Percentiles rank a stretch among this genome's conserved stretches.
phyloP scores from a whole-genome alignment of 2,888 invertebrate species.

The Ephialtes manifestator region DNA sequence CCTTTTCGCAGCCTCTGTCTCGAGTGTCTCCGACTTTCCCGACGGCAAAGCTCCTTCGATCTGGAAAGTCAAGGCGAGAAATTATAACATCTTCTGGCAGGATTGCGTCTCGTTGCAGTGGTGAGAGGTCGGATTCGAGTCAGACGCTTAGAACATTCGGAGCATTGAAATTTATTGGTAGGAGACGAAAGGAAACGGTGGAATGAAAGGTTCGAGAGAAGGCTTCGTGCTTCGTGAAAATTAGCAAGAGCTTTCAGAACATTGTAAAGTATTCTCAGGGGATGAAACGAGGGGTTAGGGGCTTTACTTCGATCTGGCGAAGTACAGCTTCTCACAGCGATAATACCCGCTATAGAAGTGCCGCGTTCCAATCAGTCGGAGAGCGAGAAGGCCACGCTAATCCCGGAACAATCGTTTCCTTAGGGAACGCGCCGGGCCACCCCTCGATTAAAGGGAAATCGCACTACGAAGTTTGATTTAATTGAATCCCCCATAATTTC shows the following conservation, averaged over 20 bases:
- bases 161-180: constrained; percentile 29
- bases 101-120: not conserved
- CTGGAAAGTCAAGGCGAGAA: constrained; percentile 3
- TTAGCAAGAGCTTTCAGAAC: constrained; percentile 31
- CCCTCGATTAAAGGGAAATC: constrained; percentile 79
- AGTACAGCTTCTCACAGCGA: constrained; percentile 27
- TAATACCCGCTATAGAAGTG: constrained; percentile 25
- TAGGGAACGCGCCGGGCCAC: constrained; percentile 41
- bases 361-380: constrained; percentile 81
- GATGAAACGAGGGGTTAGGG: constrained; percentile 8
- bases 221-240: constrained; percentile 32
- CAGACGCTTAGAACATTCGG: constrained; percentile 26
- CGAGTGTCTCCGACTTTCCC: constrained; percentile 14
- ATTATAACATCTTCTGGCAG: constrained; percentile 24
- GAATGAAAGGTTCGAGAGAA: constrained; percentile 27
- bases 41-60: constrained; percentile 4
- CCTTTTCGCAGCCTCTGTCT: constrained; percentile 19
- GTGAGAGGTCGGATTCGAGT: constrained; percentile 13
- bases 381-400: constrained; percentile 77
- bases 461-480: constrained; percentile 83
- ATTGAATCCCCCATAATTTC: constrained; percentile 85
- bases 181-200: not conserved
- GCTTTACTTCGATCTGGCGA: constrained; percentile 15
- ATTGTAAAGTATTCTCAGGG: constrained; percentile 47
- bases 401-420: constrained; percentile 82